Evolutionary conservation across 2,113 vertebrate genomes (phyloP), one percentile per base, ranked within the genome.

Genomic region (Phoenicopterus ruber): DNA sequence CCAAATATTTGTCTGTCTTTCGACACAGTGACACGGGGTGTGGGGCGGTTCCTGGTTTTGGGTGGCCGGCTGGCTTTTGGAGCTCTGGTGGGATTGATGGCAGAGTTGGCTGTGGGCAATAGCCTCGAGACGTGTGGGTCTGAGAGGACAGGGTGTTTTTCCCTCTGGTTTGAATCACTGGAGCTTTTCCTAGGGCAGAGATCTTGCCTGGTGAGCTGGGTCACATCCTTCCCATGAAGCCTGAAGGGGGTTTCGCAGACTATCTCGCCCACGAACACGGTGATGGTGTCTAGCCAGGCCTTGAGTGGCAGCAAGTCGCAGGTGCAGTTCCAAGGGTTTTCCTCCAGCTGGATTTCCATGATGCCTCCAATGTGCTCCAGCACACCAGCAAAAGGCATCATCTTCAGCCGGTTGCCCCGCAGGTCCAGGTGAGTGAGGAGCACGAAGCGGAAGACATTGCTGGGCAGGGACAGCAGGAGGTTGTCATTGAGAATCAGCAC

Each of bases 401-500:
- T 99, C 94, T 99, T 99, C 66, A 99, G 98, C 42, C 99, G 96
- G 94, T 99, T 99, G 5, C 99, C 99, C 44, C 99, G 98, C 97
- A 99, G 98, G 97, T 99, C 99, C 98, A 99, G 97, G 96, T 99
- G 99, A 40, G 99, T 99, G 96, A 99, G 98, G 83, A 99, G 98
- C 93, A 99, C 99, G 3, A 99, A 99, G 88, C 99, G 99, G 97
- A 99, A 99, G 61, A 99, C 99, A 36, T 99, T 99, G 93, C 98
- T 99, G 31, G 99, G 99, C 91, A 99, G 97, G 16, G 99, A 99
- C 90, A 99, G 98, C 86, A 99, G 98, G 79, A 99, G 98, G 97
- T 99, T 99, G 97, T 99, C 99, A n/a, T 99, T 99, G 25, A 99
- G 98, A 86, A 99, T 99, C 94, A 99, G 97, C 79, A 99, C 99